These are phyloP conservation scores for Eristalinus aeneus DNA, from an alignment of 2,888 invertebrate species.

Conservation along the genomic window DNA sequence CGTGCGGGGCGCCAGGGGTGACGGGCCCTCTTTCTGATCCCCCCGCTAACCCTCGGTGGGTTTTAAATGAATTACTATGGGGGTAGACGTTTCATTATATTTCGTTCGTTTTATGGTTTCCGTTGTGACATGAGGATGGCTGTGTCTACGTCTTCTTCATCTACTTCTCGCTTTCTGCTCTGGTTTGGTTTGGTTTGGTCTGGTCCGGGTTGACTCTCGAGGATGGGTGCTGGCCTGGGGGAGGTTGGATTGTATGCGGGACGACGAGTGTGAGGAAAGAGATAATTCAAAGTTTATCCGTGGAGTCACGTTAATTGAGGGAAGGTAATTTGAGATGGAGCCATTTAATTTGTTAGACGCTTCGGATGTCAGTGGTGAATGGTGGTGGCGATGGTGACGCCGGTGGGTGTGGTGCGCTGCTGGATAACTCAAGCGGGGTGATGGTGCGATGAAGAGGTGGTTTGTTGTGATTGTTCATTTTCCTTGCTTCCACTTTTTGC, in stretches of 20 bases:
- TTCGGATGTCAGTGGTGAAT: slow-evolving; percentile 3
- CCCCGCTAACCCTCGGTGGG: slow-evolving; percentile 60
- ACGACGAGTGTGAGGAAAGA: background rate
- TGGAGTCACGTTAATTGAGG: slow-evolving; percentile 70
- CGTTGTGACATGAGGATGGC: slow-evolving; percentile 59
- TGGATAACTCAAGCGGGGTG: background rate
- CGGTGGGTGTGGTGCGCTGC: background rate
- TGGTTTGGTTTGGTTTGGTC: slow-evolving; percentile 4
- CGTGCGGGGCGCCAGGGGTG: background rate
- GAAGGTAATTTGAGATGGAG: slow-evolving; percentile 67
- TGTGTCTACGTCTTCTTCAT: slow-evolving; percentile 6
- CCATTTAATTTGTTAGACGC: slow-evolving; percentile 70
- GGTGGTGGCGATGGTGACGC: too few relatives aligned
- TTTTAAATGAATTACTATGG: slow-evolving; percentile 69
- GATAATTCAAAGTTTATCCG: slow-evolving; percentile 70
- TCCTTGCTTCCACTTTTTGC: background rate
- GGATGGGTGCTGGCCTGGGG: background rate
- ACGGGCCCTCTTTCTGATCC: background rate
- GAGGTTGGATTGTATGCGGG: background rate
- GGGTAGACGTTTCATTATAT: slow-evolving; percentile 69
- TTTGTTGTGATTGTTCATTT: background rate
- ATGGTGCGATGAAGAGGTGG: background rate
- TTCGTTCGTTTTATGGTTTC: slow-evolving; percentile 70
- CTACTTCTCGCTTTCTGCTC: background rate
- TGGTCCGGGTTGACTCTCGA: too few relatives aligned